phyloP scores from a whole-genome alignment of 2,888 invertebrate genomes.

The Acleris laterana region DNA sequence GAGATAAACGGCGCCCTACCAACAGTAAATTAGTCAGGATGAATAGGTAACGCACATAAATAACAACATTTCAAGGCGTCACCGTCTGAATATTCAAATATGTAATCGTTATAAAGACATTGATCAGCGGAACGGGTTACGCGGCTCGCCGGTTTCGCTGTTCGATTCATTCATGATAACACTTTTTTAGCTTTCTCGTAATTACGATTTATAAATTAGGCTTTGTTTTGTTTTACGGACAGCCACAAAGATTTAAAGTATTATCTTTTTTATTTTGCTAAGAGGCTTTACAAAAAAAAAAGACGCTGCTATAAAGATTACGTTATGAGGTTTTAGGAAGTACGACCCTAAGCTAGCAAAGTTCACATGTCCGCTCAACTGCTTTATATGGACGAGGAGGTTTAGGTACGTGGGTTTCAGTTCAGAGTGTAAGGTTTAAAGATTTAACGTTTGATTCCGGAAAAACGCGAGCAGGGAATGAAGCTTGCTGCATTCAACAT shows the following conservation, averaged over 20 bases:
- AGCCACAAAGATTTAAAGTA: constrained; percentile 43
- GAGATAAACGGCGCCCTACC: constrained; percentile 59
- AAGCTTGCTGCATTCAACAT: not conserved
- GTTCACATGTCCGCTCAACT: constrained; percentile 9
- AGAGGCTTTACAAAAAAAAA: too few species aligned
- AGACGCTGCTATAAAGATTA: constrained; percentile 7
- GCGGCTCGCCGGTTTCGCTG: constrained; percentile 51
- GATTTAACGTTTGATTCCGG: not conserved
- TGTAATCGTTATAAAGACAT: constrained; percentile 59
- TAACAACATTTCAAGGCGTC: constrained; percentile 45
- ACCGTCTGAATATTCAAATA: constrained; percentile 53
- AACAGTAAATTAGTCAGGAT: constrained; percentile 63
- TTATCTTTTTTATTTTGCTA: constrained; percentile 45
- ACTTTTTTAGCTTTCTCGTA: constrained; percentile 51
- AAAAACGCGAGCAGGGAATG: not conserved
- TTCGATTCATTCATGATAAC: constrained; percentile 54
- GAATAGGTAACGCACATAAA: constrained; percentile 56
- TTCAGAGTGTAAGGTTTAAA: not conserved
- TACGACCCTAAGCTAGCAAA: constrained; percentile 9
- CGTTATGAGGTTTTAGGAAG: constrained; percentile 25
- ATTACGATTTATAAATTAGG: constrained; percentile 61
- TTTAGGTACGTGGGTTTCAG: constrained; percentile 9
- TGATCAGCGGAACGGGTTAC: constrained; percentile 58
- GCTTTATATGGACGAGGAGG: constrained; percentile 14
- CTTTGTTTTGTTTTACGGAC: constrained; percentile 44